Evolutionary conservation across 2,797 vertebrate genomes (phyloP).

Genomic region (Rhabdomys pumilio): DNA sequence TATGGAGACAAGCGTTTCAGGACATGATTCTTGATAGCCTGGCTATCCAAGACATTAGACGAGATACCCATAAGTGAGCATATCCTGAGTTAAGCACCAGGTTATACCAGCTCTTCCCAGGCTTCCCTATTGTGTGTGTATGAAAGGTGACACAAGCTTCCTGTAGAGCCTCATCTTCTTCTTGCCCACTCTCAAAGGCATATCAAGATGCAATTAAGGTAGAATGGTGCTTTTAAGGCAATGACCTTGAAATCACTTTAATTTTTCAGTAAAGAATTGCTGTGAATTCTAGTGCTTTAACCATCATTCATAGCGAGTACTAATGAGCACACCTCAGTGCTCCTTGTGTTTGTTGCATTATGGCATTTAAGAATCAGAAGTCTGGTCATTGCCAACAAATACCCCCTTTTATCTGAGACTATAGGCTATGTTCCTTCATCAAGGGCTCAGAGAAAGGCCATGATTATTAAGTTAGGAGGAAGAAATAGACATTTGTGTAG

Average conservation of each 20-base stretch:
- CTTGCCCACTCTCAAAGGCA: background rate
- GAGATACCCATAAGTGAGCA: background rate
- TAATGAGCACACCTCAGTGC: constrained; percentile 32
- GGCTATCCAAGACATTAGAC: background rate
- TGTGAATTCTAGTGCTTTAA: constrained; percentile 61
- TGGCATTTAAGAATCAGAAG: constrained; percentile 51
- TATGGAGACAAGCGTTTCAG: background rate
- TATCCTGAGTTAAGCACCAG: background rate
- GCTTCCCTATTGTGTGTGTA: background rate
- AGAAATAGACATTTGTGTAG: constrained; percentile 23
- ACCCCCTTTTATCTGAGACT: background rate
- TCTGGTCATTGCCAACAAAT: background rate
- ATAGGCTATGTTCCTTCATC: background rate
- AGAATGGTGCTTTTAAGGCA: constrained; percentile 72
- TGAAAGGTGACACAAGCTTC: constrained; percentile 27
- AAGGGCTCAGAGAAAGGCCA: background rate
- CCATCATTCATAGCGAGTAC: constrained; percentile 55
- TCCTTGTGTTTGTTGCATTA: background rate
- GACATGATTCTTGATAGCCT: background rate
- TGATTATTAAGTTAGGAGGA: background rate
- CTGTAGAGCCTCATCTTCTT: constrained; percentile 9
- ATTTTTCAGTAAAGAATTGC: constrained; percentile 73
- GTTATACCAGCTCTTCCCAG: background rate
- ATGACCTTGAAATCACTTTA: constrained; percentile 80
- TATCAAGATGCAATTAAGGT: constrained; percentile 77